Evolutionary conservation across 2,113 vertebrate genomes (phyloP).

Genomic region (Scomber japonicus): DNA sequence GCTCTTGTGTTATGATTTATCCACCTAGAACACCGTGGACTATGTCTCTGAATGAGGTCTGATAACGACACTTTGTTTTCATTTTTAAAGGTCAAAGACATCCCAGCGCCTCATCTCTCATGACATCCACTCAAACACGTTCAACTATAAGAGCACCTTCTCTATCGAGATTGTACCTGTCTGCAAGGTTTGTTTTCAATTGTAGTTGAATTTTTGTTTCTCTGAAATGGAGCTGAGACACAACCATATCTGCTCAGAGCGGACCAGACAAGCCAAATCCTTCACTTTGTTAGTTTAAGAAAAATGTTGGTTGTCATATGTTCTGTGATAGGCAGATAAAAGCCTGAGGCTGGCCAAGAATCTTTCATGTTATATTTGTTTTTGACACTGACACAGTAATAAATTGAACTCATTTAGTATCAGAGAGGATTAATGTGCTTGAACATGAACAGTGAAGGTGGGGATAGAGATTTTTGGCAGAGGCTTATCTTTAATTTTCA

Average conservation of each 20-base stretch:
- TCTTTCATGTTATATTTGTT: constrained; percentile 10
- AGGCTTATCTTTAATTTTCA: constrained; percentile 2
- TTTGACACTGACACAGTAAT: background rate
- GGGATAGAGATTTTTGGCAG: background rate
- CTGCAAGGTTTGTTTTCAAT: constrained; percentile 90
- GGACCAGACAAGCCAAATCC: background rate
- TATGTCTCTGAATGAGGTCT: background rate
- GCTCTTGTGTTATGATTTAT: background rate
- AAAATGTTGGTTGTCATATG: background rate
- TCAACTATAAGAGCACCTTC: constrained; percentile 98
- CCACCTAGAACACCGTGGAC: background rate
- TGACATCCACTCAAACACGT: constrained; percentile 95
- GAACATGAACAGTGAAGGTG: background rate
- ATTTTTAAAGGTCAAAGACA: constrained; percentile 88
- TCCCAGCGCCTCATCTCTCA: constrained; percentile 97
- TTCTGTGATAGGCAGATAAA: background rate
- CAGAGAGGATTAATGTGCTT: background rate
- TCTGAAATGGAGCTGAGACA: background rate
- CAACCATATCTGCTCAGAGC: background rate
- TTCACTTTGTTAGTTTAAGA: background rate
- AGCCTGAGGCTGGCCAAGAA: constrained; percentile 11
- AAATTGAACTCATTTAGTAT: background rate
- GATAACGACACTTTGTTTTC: background rate
- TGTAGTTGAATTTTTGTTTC: background rate
- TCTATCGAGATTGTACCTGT: constrained; percentile 97